Conservation (phyloP, 2,797 vertebrate genomes). For the Octomys mimax region DNA sequence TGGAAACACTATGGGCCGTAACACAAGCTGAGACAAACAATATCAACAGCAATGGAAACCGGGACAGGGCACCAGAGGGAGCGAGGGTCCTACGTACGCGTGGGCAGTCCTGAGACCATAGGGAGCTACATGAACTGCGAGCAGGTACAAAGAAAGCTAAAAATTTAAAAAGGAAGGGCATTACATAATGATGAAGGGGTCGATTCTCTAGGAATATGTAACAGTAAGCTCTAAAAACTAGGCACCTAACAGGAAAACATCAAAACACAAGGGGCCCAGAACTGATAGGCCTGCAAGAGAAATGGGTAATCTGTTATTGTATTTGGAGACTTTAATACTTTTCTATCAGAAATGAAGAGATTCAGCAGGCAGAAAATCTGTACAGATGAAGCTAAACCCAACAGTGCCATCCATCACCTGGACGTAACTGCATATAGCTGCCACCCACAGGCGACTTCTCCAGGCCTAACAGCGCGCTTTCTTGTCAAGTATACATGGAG, state of each 20-base stretch:
- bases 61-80: background rate
- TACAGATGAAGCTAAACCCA: background rate
- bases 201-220: background rate
- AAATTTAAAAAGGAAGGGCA: background rate
- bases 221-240: background rate
- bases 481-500: background rate
- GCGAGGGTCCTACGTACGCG: background rate
- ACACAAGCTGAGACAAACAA: background rate
- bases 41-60: background rate
- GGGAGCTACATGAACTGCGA: background rate
- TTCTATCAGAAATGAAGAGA: background rate
- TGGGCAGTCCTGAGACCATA: background rate
- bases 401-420: background rate
- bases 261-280: background rate
- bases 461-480: too few species aligned
- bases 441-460: too few species aligned
- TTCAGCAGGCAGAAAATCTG: background rate
- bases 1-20: too few species aligned
- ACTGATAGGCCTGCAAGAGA: background rate
- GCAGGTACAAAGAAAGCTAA: background rate
- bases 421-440: background rate
- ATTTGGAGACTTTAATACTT: background rate
- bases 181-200: background rate
- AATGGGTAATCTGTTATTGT: background rate
- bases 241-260: background rate